Conservation (phyloP, 1,140 invertebrate genomes). For the Lordiphosa clarofinis region DNA sequence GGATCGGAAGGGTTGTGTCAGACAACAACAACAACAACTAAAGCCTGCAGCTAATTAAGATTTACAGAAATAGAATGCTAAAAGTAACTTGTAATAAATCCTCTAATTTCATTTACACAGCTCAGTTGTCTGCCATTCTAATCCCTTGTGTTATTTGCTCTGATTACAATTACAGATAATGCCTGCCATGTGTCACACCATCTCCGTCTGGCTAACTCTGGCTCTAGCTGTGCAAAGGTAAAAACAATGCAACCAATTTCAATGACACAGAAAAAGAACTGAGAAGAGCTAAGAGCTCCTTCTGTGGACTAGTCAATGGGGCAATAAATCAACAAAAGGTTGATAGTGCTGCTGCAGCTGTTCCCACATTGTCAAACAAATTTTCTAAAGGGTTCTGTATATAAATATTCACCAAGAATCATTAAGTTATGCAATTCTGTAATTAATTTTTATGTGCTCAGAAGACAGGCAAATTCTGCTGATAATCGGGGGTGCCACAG, state of each 20-base stretch:
- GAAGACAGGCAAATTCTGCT: no score
- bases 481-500: no score
- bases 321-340: slow-evolving; percentile 64
- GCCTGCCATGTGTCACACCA: slow-evolving; percentile 94
- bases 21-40: no score
- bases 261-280: no score
- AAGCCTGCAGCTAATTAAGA: no score
- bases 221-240: slow-evolving; percentile 90
- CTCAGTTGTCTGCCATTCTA: slow-evolving; percentile 1
- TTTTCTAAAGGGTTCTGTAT: neutral
- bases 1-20: no score
- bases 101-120: slow-evolving; percentile 4
- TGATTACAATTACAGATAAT: slow-evolving; percentile 81
- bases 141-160: slow-evolving; percentile 11
- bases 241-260: slow-evolving; percentile 28
- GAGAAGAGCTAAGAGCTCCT: no score
- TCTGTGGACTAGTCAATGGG: slow-evolving; percentile 64
- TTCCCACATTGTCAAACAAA: neutral
- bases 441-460: no score
- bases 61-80: no score
- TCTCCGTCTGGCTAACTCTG: slow-evolving; percentile 94
- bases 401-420: slow-evolving; percentile 10
- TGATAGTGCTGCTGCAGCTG: slow-evolving; percentile 22
- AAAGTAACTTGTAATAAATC: no score
- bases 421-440: no score